A percentile compares a stretch with the other conserved stretches of the same genome.
Evolutionary conservation across 1,140 invertebrate genomes (phyloP).

Genomic region (Brachionus rubens): DNA sequence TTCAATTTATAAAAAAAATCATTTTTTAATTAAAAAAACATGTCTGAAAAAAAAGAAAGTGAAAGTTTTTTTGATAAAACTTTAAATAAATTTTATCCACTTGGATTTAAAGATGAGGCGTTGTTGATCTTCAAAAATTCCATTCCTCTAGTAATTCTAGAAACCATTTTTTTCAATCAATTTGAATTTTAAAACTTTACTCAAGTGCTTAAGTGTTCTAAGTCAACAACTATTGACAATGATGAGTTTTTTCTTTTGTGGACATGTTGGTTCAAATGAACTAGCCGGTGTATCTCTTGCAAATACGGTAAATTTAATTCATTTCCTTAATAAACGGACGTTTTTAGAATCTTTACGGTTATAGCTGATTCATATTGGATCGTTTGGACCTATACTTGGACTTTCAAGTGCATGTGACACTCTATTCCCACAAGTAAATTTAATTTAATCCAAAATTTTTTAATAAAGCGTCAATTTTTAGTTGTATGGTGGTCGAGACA

Average conservation of each 20-base stretch:
- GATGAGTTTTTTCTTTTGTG: constrained; percentile 41
- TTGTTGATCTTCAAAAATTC: constrained; percentile 7
- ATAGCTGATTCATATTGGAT: constrained; percentile 7
- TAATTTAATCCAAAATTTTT: too few relatives aligned
- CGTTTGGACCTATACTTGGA: constrained; percentile 10
- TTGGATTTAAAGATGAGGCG: constrained; percentile 5
- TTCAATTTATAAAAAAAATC: too few relatives aligned
- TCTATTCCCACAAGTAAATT: constrained; percentile 21
- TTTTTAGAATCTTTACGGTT: background rate
- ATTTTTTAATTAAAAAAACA: background rate
- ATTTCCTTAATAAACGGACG: background rate
- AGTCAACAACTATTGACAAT: constrained; percentile 20
- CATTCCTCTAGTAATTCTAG: background rate
- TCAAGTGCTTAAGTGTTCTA: background rate
- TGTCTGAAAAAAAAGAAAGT: background rate
- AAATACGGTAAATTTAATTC: background rate
- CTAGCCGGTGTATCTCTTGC: background rate
- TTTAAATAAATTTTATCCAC: constrained; percentile 1
- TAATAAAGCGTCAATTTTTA: too few relatives aligned
- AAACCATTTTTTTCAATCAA: too few relatives aligned
- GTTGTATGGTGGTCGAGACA: constrained; percentile 5
- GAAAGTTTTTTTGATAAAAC: background rate
- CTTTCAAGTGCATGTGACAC: background rate
- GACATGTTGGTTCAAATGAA: constrained; percentile 18
- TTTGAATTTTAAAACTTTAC: background rate